Conservation (phyloP, 2,888 invertebrate species). For the Exocentrus adspersus region DNA sequence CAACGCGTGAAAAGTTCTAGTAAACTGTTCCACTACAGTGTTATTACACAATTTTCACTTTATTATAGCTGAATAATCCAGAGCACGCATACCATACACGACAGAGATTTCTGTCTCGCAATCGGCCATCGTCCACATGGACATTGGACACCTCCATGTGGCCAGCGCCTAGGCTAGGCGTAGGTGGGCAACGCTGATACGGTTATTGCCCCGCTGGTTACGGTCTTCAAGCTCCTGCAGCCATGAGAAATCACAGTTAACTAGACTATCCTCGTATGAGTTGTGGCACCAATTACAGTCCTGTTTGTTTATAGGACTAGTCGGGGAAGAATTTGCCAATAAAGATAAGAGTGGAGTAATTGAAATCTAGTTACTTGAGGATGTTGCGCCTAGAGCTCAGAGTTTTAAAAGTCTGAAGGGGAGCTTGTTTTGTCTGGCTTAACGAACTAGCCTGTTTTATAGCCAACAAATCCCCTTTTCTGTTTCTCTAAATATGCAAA, state of each 20-base stretch:
- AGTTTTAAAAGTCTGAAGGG: too few relatives aligned
- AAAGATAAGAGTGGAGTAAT: constrained; percentile 1
- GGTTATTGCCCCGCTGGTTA: constrained; percentile 48
- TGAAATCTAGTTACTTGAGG: not conserved
- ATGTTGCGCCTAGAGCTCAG: not conserved
- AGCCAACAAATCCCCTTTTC: not conserved
- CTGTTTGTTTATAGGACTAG: constrained; percentile 9
- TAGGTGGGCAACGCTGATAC: constrained; percentile 47
- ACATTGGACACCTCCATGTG: constrained; percentile 25
- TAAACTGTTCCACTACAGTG: too few relatives aligned
- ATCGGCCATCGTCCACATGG: constrained; percentile 25
- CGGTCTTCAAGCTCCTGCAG: constrained; percentile 15
- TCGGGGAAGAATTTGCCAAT: not conserved
- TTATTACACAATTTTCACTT: too few relatives aligned
- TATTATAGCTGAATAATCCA: too few relatives aligned
- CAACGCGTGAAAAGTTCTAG: too few relatives aligned
- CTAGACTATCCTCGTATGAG: constrained; percentile 15
- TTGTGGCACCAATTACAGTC: constrained; percentile 2
- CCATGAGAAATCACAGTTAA: constrained; percentile 20
- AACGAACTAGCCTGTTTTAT: not conserved
- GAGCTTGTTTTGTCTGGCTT: too few relatives aligned
- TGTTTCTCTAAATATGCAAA: too few relatives aligned
- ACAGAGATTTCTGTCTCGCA: constrained; percentile 16
- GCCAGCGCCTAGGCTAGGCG: constrained; percentile 39
- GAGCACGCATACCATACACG: not conserved